A percentile compares a stretch with the other conserved stretches of the same genome.
Evolutionary conservation across 2,888 invertebrate genomes (phyloP).

Genomic region (Branchipolynoe longqiensis): DNA sequence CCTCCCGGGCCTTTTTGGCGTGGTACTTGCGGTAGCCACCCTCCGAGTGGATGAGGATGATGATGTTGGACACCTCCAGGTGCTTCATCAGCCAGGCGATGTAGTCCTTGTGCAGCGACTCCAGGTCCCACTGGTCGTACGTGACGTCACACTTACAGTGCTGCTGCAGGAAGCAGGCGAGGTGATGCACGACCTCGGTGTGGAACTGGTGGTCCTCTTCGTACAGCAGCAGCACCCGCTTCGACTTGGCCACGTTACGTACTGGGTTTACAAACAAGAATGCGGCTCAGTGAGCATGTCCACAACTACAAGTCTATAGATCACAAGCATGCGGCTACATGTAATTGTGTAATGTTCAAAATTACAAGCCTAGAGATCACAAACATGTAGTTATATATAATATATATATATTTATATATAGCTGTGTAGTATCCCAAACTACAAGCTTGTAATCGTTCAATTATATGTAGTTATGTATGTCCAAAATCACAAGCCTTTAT

Average conservation of each 20-base stretch:
- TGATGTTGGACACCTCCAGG: constrained; percentile 11
- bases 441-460: background rate
- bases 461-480: background rate
- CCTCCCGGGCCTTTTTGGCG: background rate
- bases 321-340: background rate
- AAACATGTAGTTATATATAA: background rate
- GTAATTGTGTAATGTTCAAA: background rate
- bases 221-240: constrained; percentile 10
- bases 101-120: background rate
- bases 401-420: background rate
- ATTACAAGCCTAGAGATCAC: background rate
- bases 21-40: constrained; percentile 8
- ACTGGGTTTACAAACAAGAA: background rate
- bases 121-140: background rate
- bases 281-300: background rate
- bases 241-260: background rate
- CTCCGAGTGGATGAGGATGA: constrained; percentile 40
- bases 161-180: background rate
- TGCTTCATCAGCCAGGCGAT: constrained; percentile 13
- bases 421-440: too few relatives aligned
- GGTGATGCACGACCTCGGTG: background rate
- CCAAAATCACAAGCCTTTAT: too few relatives aligned
- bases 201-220: background rate
- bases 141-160: constrained; percentile 31
- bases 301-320: background rate